Evolutionary conservation across 2,797 vertebrate genomes (phyloP).

Genomic region (Scolopax bukidnonensis): DNA sequence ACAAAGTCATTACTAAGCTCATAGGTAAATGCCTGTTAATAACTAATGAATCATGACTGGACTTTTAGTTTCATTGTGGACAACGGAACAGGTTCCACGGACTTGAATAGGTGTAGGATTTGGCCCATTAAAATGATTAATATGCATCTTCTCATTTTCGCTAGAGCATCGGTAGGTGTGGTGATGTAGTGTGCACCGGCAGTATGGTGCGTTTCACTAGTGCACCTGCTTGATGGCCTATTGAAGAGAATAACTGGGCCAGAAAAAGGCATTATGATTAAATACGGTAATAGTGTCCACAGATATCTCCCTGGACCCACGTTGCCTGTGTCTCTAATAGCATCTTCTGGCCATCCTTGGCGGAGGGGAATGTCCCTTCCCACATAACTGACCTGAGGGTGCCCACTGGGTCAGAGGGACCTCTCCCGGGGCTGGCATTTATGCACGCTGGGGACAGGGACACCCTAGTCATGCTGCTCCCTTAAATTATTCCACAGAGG

Average conservation of each 20-base stretch:
- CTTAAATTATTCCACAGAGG: not conserved
- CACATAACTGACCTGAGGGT: not conserved
- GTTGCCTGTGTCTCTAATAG: not conserved
- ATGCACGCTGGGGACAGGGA: not conserved
- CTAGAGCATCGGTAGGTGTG: not conserved
- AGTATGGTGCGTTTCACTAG: not conserved
- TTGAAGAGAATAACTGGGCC: not conserved
- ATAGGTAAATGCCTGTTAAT: not conserved
- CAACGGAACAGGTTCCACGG: not conserved
- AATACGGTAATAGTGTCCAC: not conserved
- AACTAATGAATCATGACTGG: not conserved
- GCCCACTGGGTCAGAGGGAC: not conserved
- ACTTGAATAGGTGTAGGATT: not conserved
- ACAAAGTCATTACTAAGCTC: not conserved
- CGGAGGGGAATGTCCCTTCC: not conserved
- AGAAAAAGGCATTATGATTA: not conserved
- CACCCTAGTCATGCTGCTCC: not conserved
- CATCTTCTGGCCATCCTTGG: not conserved
- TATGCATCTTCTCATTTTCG: not conserved
- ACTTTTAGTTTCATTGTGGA: not conserved
- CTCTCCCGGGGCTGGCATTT: not conserved
- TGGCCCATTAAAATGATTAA: not conserved
- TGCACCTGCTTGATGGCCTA: not conserved
- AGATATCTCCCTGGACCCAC: not conserved
- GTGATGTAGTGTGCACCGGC: fast-evolving